Percentiles rank a stretch among this genome's conserved stretches.
Conservation (phyloP, 2,888 invertebrate genomes). For the Camptogramma bilineatum region DNA sequence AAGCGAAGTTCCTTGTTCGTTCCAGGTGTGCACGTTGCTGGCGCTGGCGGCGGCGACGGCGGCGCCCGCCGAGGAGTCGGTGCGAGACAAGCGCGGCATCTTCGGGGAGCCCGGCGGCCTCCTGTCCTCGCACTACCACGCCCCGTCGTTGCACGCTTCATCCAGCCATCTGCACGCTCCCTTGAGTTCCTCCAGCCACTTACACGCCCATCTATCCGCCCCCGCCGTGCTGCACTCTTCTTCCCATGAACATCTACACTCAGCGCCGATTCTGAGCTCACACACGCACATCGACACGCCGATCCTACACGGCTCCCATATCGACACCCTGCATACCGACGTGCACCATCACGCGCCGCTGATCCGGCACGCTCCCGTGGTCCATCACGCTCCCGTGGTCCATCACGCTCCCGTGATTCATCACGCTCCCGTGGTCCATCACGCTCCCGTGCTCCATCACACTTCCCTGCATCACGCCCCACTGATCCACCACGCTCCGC, state of each 20-base stretch:
- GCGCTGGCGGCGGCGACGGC: slow-evolving; percentile 54
- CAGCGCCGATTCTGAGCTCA: slow-evolving; percentile 24
- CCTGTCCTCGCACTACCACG: slow-evolving; percentile 33
- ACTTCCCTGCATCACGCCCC: slow-evolving; percentile 34
- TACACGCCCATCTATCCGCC: slow-evolving; percentile 29
- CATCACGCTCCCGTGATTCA: neutral
- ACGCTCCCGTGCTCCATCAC: slow-evolving; percentile 31
- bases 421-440: slow-evolving; percentile 33
- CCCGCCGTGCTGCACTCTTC: slow-evolving; percentile 31
- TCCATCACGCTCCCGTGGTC: slow-evolving; percentile 24
- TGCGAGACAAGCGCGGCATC: slow-evolving; percentile 64
- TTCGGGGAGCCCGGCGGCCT: slow-evolving; percentile 55
- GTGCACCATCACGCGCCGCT: slow-evolving; percentile 14
- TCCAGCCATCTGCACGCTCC: slow-evolving; percentile 21
- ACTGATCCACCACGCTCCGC: slow-evolving; percentile 13
- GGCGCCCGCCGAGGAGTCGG: slow-evolving; percentile 44
- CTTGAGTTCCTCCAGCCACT: slow-evolving; percentile 29
- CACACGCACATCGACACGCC: slow-evolving; percentile 32
- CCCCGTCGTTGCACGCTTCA: slow-evolving; percentile 30
- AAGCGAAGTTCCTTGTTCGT: neutral
- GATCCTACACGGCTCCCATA: slow-evolving; percentile 36
- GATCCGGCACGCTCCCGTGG: slow-evolving; percentile 31
- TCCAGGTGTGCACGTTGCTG: slow-evolving; percentile 57
- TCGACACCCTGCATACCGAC: slow-evolving; percentile 31
- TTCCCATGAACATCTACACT: slow-evolving; percentile 11